Conservation (phyloP, 2,113 vertebrate genomes). For the Jacana jacana region DNA sequence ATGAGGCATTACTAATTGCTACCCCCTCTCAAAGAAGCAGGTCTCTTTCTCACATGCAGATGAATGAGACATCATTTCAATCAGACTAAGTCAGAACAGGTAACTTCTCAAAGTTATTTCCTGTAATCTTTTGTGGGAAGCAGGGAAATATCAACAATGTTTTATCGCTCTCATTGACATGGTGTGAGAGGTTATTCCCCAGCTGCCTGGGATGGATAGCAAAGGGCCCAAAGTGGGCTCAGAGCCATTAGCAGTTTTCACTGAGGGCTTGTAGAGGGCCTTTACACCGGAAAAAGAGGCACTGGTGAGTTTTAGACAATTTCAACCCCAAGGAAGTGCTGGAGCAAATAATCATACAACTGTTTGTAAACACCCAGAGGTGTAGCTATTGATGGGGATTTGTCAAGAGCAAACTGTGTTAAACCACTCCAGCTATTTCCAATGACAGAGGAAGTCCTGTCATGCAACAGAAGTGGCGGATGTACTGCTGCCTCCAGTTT, state of each 20-base stretch:
- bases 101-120: background rate
- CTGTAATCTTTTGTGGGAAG: background rate
- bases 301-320: background rate
- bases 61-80: background rate
- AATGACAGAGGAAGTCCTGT: background rate
- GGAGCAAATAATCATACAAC: background rate
- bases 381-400: background rate
- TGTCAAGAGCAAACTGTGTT: background rate
- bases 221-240: background rate
- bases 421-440: background rate
- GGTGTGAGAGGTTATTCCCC: background rate
- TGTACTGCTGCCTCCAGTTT: background rate
- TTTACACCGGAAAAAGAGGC: background rate
- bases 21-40: background rate
- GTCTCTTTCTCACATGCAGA: rapidly evolving
- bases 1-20: rapidly evolving
- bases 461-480: rapidly evolving
- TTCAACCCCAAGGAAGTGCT: background rate
- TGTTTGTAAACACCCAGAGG: background rate
- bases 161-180: background rate
- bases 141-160: background rate
- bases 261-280: background rate
- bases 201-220: background rate
- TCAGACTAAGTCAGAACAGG: background rate
- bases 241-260: background rate